Percentiles rank a stretch among this genome's conserved stretches.
phyloP scores from a whole-genome alignment of 2,888 invertebrate species.

The Cataglyphis albicans region DNA sequence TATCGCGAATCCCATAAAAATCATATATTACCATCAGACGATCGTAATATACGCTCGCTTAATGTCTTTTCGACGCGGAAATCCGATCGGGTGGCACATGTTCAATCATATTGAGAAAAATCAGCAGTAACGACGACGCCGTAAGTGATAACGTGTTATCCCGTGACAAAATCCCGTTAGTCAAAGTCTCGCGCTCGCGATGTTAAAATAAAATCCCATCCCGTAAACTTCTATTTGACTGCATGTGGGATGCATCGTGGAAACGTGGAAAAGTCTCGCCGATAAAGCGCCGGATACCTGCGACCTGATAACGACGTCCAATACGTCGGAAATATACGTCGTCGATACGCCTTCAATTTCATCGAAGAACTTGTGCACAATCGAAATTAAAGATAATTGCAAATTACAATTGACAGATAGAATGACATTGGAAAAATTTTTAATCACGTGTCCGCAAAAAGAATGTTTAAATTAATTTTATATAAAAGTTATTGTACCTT shows the following conservation, averaged over 20 bases:
- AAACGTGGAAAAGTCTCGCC: constrained; percentile 31
- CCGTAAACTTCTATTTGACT: constrained; percentile 55
- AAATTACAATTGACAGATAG: not conserved
- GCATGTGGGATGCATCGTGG: constrained; percentile 23
- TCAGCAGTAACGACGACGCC: constrained; percentile 20
- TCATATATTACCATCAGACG: constrained; percentile 23
- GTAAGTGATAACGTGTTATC: constrained; percentile 44
- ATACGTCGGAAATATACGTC: constrained; percentile 30
- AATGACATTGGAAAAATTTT: not conserved
- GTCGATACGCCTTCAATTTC: not conserved
- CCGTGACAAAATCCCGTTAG: not conserved
- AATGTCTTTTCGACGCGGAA: constrained; percentile 6
- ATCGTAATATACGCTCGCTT: not conserved
- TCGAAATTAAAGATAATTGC: constrained; percentile 10
- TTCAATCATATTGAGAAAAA: constrained; percentile 35
- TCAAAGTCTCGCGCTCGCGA: not conserved
- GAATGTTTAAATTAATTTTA: not conserved
- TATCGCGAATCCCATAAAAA: constrained; percentile 34
- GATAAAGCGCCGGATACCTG: constrained; percentile 52
- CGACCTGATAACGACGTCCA: constrained; percentile 18
- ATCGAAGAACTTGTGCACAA: not conserved
- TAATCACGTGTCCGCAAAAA: not conserved
- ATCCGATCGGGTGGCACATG: constrained; percentile 27
- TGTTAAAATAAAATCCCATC: constrained; percentile 40
- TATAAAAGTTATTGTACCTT: constrained; percentile 1